These are phyloP conservation scores for Galeopsomyia nigrocyanea DNA, from an alignment of 2,888 invertebrate species.

Conservation along the genomic window DNA sequence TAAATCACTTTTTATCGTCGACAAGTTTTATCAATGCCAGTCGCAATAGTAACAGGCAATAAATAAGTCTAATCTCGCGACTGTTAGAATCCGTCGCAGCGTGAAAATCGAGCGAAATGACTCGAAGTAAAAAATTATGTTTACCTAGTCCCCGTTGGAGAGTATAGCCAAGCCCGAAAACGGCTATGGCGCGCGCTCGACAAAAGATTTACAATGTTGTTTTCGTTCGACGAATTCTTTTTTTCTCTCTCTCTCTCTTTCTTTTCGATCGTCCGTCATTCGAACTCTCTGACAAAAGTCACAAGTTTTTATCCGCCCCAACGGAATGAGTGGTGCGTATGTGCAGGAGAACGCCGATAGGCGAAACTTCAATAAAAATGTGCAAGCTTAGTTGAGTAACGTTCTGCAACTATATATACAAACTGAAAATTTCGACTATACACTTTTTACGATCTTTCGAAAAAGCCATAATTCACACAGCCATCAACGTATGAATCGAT, in stretches of 20 bases:
- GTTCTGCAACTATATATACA: too few species aligned
- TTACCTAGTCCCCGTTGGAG: conserved; percentile 9
- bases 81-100: too few species aligned
- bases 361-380: neutral
- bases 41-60: too few species aligned
- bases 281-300: neutral
- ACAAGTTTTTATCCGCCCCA: neutral
- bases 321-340: neutral
- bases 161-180: neutral
- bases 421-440: too few species aligned
- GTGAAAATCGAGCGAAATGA: neutral
- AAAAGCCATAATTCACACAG: too few species aligned
- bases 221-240: conserved; percentile 8
- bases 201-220: conserved; percentile 31
- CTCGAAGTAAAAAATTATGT: conserved; percentile 18
- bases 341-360: neutral
- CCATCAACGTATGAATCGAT: too few species aligned
- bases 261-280: neutral
- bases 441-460: too few species aligned
- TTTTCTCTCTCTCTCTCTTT: neutral
- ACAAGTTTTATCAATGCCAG: too few species aligned
- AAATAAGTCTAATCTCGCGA: too few species aligned
- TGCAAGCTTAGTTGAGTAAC: too few species aligned
- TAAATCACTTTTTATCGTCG: too few species aligned
- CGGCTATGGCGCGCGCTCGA: neutral